phyloP scores from a whole-genome alignment of 2,797 vertebrate species.

The Hemibagrus guttatus region DNA sequence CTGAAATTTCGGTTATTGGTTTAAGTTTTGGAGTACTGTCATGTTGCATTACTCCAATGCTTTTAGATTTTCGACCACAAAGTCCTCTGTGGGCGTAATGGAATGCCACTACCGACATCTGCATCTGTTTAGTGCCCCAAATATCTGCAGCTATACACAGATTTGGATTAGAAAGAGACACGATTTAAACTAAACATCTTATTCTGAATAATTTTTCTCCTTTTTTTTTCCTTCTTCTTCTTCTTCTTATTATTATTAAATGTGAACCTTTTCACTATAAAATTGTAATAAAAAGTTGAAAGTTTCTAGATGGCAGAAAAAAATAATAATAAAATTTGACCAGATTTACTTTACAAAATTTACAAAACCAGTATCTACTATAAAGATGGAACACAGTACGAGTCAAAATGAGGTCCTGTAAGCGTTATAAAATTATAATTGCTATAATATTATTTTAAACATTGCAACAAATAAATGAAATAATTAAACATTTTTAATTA shows the following conservation, averaged over 20 bases:
- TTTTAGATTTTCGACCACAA: not conserved
- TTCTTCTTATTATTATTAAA: not conserved
- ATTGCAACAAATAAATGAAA: not conserved
- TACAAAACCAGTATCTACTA: too few species aligned
- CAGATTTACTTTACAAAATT: not conserved
- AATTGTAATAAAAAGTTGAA: too few species aligned
- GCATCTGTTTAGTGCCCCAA: not conserved
- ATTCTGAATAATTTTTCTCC: too few species aligned
- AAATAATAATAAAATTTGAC: not conserved
- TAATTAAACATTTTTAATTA: not conserved
- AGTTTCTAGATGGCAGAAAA: too few species aligned
- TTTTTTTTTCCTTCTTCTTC: not conserved
- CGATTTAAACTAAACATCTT: not conserved
- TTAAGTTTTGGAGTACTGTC: not conserved
- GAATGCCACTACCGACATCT: not conserved
- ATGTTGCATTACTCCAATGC: not conserved
- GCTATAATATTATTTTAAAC: not conserved
- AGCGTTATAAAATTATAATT: not conserved
- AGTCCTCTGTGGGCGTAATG: not conserved
- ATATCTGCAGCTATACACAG: not conserved
- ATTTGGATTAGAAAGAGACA: not conserved
- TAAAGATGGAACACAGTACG: too few species aligned
- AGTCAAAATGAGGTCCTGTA: not conserved
- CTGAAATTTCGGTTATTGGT: not conserved
- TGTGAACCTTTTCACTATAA: not conserved